phyloP scores from a whole-genome alignment of 2,797 vertebrate species.

The Liparis tanakae region DNA sequence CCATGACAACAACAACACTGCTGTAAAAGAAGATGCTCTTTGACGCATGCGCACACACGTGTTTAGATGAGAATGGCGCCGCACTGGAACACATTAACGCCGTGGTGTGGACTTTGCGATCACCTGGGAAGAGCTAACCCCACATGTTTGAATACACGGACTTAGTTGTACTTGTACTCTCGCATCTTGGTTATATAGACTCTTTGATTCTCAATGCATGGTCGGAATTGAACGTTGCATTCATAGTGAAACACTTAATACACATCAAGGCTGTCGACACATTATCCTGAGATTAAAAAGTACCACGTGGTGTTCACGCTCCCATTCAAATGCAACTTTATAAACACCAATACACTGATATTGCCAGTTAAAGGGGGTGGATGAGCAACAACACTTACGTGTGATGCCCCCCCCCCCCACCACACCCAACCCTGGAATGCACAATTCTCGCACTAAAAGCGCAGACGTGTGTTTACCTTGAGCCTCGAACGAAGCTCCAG shows the following conservation, averaged over 20 bases:
- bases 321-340: background rate
- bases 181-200: background rate
- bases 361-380: too few species aligned
- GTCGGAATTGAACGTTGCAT: background rate
- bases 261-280: background rate
- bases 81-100: background rate
- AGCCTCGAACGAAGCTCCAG: conserved; percentile 43
- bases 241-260: background rate
- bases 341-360: too few species aligned
- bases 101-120: background rate
- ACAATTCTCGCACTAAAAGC: background rate
- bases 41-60: conserved; percentile 25
- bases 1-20: conserved; percentile 28
- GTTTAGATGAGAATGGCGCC: background rate
- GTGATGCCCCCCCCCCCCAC: too few species aligned
- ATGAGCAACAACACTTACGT: too few species aligned
- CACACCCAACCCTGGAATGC: too few species aligned
- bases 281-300: background rate
- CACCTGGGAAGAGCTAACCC: background rate
- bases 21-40: conserved; percentile 11
- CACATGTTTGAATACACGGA: background rate
- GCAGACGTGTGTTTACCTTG: conserved; percentile 34
- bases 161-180: rapidly evolving
- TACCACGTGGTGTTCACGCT: background rate
- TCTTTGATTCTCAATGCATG: background rate